These are phyloP conservation scores for Corbicula japonica DNA, from an alignment of 2,888 invertebrate species.

Conservation along the genomic window DNA sequence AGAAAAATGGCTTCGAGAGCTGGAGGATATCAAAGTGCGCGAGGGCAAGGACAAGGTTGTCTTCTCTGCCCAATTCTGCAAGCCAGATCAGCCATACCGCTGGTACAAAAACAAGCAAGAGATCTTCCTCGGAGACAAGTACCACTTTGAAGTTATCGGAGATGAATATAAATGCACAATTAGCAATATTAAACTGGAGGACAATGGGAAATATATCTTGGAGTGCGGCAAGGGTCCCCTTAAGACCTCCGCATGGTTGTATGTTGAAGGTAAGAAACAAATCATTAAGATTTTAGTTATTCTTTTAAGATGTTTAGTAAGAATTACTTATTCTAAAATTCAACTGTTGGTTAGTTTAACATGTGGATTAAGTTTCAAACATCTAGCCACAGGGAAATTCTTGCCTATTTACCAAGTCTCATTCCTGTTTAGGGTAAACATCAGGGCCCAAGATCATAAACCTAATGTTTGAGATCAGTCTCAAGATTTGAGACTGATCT, in stretches of 20 bases:
- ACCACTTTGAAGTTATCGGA: slow-evolving; percentile 96
- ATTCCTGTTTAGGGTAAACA: too few relatives aligned
- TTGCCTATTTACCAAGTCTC: too few relatives aligned
- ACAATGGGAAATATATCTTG: slow-evolving; percentile 98
- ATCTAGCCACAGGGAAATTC: too few relatives aligned
- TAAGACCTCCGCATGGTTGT: slow-evolving; percentile 95
- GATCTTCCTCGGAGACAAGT: slow-evolving; percentile 97
- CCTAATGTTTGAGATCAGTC: too few relatives aligned
- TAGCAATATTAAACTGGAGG: slow-evolving; percentile 96
- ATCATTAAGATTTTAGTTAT: too few relatives aligned
- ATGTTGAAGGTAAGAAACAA: slow-evolving; percentile 93
- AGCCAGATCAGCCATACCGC: slow-evolving; percentile 91
- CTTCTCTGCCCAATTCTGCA: slow-evolving; percentile 98
- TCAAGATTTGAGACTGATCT: too few relatives aligned
- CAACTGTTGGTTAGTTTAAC: too few relatives aligned
- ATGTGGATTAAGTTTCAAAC: too few relatives aligned
- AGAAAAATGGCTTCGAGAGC: slow-evolving; percentile 93
- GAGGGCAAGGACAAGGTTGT: slow-evolving; percentile 98
- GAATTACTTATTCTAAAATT: too few relatives aligned
- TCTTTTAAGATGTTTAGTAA: too few relatives aligned
- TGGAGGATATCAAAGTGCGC: slow-evolving; percentile 97
- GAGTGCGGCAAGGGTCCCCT: slow-evolving; percentile 94
- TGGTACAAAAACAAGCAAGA: slow-evolving; percentile 91
- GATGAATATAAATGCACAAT: slow-evolving; percentile 97
- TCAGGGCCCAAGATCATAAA: too few relatives aligned